phyloP scores from a whole-genome alignment of 1,140 invertebrate species.

The Fopius arisanus region DNA sequence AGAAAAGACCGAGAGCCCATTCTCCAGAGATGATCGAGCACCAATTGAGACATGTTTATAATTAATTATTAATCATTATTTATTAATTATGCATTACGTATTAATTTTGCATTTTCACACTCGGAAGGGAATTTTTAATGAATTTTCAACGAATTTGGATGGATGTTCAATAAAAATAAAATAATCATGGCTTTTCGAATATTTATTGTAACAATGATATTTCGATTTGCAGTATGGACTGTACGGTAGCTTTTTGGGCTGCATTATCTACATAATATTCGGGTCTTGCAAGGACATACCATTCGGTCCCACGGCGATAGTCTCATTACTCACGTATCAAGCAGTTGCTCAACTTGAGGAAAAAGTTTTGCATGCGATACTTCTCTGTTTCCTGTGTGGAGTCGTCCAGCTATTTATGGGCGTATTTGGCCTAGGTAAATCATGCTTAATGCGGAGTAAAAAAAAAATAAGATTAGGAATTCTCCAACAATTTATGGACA shows the following conservation, averaged over 20 bases:
- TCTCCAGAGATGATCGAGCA: too few species aligned
- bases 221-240: constrained; percentile 82
- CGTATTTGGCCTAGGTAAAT: constrained; percentile 81
- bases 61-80: too few species aligned
- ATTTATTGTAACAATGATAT: neutral
- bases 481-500: too few species aligned
- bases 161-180: too few species aligned
- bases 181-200: too few species aligned
- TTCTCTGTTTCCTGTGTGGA: constrained; percentile 82
- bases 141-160: too few species aligned
- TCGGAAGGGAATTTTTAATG: too few species aligned
- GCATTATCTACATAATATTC: constrained; percentile 89
- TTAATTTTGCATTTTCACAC: too few species aligned
- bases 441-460: neutral
- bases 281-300: constrained; percentile 92
- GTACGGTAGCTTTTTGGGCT: constrained; percentile 90
- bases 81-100: too few species aligned
- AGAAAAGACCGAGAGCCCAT: too few species aligned
- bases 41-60: too few species aligned
- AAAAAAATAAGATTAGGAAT: too few species aligned
- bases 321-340: constrained; percentile 82
- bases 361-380: constrained; percentile 73
- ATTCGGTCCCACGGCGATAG: constrained; percentile 86
- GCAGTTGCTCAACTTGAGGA: constrained; percentile 72
- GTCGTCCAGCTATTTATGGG: constrained; percentile 86